Base-by-base conservation (phyloP, 1,140 invertebrate species). In the Eubasilissa regina region DNA sequence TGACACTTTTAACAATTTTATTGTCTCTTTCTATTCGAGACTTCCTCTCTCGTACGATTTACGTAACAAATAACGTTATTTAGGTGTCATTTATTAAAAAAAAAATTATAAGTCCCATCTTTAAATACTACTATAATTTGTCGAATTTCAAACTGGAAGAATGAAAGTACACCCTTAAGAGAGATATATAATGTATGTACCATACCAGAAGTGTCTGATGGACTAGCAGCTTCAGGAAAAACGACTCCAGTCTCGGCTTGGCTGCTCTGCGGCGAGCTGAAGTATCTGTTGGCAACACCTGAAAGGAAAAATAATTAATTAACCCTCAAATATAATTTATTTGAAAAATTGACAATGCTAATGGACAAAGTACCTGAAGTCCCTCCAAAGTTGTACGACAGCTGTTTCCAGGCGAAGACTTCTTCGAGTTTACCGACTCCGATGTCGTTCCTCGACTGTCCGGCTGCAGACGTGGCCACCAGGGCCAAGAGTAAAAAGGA, bases 321-420 rank as follows among this genome's bases (percentile, higher is more conserved):
- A 51, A 51, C 0, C 48, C 0, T 3, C 11, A 12, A n/a, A 7
- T 12, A 7, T 51, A 3, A 51, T 12, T 51, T 11, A 11, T 12
- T 51, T 0, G 7, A 51, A 51, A 12, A 0, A 51, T 12, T 3
- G 11, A 7, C 11, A 51, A 51, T 3, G 19, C 58, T 4, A 11
- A 12, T 17, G 58, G 1, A 19, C 11, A 25, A 60, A 15, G 17
- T 15, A 19, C 19, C 47, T 19, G 35, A 19, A 35, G 83, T 77
- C 21, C 85, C 86, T 35, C 84, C 81, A 4, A 87, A 85, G 48
- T 87, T 84, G 21, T 84, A 87, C 0, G 86, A 84, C 7, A 87
- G 62, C 58, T 87, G 86, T 44, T 85, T 86, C 86, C 86, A 87
- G 0, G 85, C 84, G 72, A 85, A 87, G 0, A 87, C 83, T 75